Base-by-base conservation (phyloP, 2,797 vertebrate species). In the Selene dorsalis region DNA sequence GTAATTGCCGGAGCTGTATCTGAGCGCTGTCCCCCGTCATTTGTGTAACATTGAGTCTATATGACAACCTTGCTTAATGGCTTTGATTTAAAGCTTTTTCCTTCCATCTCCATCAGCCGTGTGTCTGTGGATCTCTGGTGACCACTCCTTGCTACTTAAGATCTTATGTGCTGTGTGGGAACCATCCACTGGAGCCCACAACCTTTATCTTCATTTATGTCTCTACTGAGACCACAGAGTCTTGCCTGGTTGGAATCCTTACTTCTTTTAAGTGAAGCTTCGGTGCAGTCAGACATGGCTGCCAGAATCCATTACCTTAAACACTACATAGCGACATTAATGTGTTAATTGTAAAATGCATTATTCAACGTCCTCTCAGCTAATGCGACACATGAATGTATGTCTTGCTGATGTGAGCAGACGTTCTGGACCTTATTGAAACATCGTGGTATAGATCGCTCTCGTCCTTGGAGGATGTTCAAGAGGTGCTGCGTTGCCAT, bases 51-150 rank as follows among this genome's bases (percentile, higher is more conserved):
- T 59, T 84, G 14, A 30, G 32, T 22, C 16, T 53, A 69, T 53
- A 69, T 72, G 79, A 74, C 77, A 77, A 63, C 43, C 62, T 61
- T 41, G 47, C 64, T 35, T 81, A 80, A 81, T 80, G 76, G 80
- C 80, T 86, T 79, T 88, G 81, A 91, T 88, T 86, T 74, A 85
- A 86, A 85, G 82, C 71, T 75, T 91, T 88, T 89, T 73, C 72
- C 77, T 75, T 82, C 50, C 78, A 74, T 82, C 50, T 69, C 53
- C 58, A 73, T 60, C 65, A 86, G 71, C 38, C 35, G 62, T 60
- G 69, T 84, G 74, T 82, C 79, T 77, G 73, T 73, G 69, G 62
- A 65, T 84, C 83, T 88, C 85, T 60, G 69, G 80, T 75, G 83
- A 82, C 76, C 79, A 67, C 79, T 84, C 43, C 57, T 66, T 56